Percentiles rank a stretch among this genome's conserved stretches.
These are phyloP conservation scores for Pseudorectes ferrugineus DNA, from an alignment of 2,113 vertebrate genomes.

Conservation along the genomic window DNA sequence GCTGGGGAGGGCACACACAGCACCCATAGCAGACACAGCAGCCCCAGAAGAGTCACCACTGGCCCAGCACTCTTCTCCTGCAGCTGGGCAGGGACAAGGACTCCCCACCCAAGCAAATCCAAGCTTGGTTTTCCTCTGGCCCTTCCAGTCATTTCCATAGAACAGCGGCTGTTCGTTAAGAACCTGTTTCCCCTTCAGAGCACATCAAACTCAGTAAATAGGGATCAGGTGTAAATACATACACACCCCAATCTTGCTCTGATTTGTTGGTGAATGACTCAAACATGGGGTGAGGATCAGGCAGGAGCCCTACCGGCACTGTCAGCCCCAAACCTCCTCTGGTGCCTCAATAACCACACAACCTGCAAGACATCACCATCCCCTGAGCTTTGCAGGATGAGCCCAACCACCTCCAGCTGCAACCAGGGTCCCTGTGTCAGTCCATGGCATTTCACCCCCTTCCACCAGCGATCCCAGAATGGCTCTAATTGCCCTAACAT, in stretches of 20 bases:
- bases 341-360: not conserved
- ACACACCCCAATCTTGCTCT: rapidly evolving
- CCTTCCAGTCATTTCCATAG: not conserved
- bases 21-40: not conserved
- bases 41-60: not conserved
- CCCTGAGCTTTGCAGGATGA: not conserved
- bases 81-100: not conserved
- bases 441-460: not conserved
- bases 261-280: not conserved
- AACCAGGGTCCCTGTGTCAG: not conserved
- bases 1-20: not conserved
- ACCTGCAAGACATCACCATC: not conserved
- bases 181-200: not conserved
- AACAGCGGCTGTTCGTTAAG: not conserved
- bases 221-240: not conserved
- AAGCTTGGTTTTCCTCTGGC: not conserved
- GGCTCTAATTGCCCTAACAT: not conserved
- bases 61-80: not conserved
- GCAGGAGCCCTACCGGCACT: not conserved
- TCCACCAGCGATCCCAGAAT: not conserved
- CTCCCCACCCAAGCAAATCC: not conserved
- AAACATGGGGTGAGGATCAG: not conserved
- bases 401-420: not conserved
- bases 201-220: not conserved
- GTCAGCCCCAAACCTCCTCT: not conserved